Base-by-base conservation (phyloP, 2,113 vertebrate species). In the Heptranchias perlo region DNA sequence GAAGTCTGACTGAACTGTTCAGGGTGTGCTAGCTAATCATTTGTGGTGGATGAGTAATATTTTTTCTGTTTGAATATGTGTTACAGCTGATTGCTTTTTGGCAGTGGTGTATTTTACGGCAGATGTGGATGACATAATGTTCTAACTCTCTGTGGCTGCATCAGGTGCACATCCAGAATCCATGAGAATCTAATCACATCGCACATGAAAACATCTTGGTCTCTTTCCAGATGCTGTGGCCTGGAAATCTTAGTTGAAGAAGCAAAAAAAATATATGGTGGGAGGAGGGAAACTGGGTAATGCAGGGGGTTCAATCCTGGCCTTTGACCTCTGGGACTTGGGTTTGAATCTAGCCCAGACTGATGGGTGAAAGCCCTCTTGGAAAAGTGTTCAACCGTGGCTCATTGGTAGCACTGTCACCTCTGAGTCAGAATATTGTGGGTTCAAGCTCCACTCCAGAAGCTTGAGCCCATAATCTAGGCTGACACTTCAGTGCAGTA, bases 81-180 rank as follows among this genome's bases (percentile, higher is more conserved):
- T 95, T 95, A 25, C 94, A 95, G 64, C 94, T 95, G 94, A 95
- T 95, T 95, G 64, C 94, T 95, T 95, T 67, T 95, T 95, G 94
- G 94, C 94, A 69, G 44, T 62, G 94, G 64, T 49, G 7, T 69
- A 18, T 95, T 69, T 49, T 95, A 52, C 44, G 89, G 94, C 94
- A 95, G 94, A 95, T 95, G 94, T 95, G 65, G 64, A 95, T 95
- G 94, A 95, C 94, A 95, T 95, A 95, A 95, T 95, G 94, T 69
- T 95, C 94, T 52, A 65, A 69, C 44, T 69, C 64, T 95, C 94
- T 95, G 58, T 64, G 65, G 64, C 64, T 95, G 94, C 44, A 95
- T 95, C 94, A 95, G 94, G 94, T 95, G 94, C 94, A 95, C 94
- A 69, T 95, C 94, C 94, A 95, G 65, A 69, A 95, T 95, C 94